Evolutionary conservation across 2,113 vertebrate genomes (phyloP), one percentile per base, ranked within the genome.

Genomic region (Pachycephala philippinensis): DNA sequence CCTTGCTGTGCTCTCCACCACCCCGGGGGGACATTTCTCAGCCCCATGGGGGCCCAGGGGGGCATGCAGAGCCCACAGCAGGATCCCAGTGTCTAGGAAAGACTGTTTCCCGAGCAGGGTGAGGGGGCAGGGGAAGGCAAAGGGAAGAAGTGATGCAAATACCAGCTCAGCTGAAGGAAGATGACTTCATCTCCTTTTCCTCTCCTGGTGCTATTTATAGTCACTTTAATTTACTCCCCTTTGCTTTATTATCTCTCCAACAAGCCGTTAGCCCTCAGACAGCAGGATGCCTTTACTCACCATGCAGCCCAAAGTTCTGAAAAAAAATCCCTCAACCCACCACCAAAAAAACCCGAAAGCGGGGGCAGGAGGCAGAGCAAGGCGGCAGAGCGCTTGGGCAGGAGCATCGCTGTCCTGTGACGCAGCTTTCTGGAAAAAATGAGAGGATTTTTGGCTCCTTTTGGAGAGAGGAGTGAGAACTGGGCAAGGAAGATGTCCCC

Each of bases 171-270:
- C 95, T 97, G 97, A 98, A 97, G 97, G 92, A 95, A 95, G 90
- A 96, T 98, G 97, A 98, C 97, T 97, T 97, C 97, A 98, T 97
- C 97, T 96, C 89, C 97, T 96, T 96, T 96, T 95, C 93, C 96
- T 96, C 96, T 96, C 95, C 96, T 89, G 88, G 74, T 91, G 92
- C 96, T 98, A 97, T 98, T 98, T 98, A 97, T 97, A 97, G 96
- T 57, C 89, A 86, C 96, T 97, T 97, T 97, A 97, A 97, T 98
- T 97, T 96, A 97, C 97, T 97, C 97, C 93, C 93, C 91, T 97
- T 97, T 96, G 96, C 97, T 97, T 97, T 97, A 98, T 98, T 97
- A 97, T 97, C 97, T 97, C 95, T 96, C 95, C 92, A 88, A 93
- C 90, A 96, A 95, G 94, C 97, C 85, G 72, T 94, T 97, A 97